Percentiles rank a stretch among this genome's conserved stretches.
Evolutionary conservation across 2,797 vertebrate species (phyloP).

Genomic region (Balearica regulorum): DNA sequence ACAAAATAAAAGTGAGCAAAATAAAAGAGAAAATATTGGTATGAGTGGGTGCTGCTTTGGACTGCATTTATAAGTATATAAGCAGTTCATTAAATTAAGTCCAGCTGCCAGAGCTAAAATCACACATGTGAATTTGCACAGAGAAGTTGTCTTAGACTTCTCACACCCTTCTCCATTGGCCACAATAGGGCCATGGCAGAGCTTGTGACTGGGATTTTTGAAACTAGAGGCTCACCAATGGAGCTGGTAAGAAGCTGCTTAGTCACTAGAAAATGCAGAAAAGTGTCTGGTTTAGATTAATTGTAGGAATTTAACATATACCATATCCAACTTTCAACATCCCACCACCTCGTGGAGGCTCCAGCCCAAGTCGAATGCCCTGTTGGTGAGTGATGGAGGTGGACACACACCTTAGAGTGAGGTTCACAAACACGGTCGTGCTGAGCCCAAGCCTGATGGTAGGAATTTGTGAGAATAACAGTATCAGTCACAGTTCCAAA

Average conservation of each 20-base stretch:
- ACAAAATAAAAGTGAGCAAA: background rate
- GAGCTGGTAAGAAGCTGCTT: background rate
- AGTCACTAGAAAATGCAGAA: background rate
- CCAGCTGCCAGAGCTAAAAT: background rate
- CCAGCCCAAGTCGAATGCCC: fast-evolving
- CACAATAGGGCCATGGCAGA: background rate
- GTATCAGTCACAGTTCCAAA: background rate
- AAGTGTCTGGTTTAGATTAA: background rate
- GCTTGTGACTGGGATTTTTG: background rate
- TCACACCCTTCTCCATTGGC: background rate
- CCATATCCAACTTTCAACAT: background rate
- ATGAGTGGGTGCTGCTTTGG: background rate
- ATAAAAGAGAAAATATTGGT: background rate
- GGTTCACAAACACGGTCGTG: background rate
- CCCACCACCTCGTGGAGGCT: background rate
- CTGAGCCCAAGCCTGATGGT: background rate
- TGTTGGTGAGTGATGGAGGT: fast-evolving
- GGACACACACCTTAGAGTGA: background rate
- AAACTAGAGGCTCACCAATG: background rate
- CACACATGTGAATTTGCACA: background rate
- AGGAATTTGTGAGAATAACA: background rate
- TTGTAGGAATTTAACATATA: background rate
- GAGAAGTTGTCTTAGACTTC: background rate
- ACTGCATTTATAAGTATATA: background rate
- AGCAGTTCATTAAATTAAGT: background rate